These are phyloP conservation scores for Litoditis marina DNA, from an alignment of 2,888 invertebrate species.

Conservation along the genomic window DNA sequence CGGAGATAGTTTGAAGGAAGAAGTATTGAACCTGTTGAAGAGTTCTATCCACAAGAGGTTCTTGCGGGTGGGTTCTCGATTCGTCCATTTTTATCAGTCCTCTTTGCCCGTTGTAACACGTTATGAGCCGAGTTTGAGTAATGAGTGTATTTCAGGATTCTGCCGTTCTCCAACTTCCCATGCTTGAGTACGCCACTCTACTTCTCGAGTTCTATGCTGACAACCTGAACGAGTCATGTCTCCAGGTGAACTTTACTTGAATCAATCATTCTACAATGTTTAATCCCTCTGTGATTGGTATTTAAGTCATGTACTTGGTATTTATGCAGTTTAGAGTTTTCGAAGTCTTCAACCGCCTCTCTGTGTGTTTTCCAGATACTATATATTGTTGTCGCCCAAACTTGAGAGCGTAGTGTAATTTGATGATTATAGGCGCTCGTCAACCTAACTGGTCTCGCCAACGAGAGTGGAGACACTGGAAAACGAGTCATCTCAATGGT, in stretches of 20 bases:
- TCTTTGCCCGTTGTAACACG: not conserved
- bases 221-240: constrained; percentile 10
- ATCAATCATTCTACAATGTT: too few relatives aligned
- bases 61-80: constrained; percentile 21
- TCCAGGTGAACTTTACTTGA: constrained; percentile 14
- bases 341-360: too few relatives aligned
- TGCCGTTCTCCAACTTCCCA: constrained; percentile 38
- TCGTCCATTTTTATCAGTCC: not conserved
- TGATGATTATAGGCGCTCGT: constrained; percentile 16
- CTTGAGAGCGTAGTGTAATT: not conserved
- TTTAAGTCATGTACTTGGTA: too few relatives aligned
- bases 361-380: not conserved
- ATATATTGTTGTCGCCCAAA: not conserved
- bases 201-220: constrained; percentile 29
- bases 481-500: constrained; percentile 34
- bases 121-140: not conserved
- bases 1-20: constrained; percentile 15
- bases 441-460: constrained; percentile 29
- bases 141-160: constrained; percentile 23
- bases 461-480: constrained; percentile 39
- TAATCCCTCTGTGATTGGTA: too few relatives aligned
- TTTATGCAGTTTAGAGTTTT: too few relatives aligned
- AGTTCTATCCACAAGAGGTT: constrained; percentile 35
- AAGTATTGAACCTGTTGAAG: constrained; percentile 29
- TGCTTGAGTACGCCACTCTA: constrained; percentile 37